Percentiles rank a stretch among this genome's conserved stretches.
Conservation (phyloP, 2,888 invertebrate species). For the Papilio gigon region DNA sequence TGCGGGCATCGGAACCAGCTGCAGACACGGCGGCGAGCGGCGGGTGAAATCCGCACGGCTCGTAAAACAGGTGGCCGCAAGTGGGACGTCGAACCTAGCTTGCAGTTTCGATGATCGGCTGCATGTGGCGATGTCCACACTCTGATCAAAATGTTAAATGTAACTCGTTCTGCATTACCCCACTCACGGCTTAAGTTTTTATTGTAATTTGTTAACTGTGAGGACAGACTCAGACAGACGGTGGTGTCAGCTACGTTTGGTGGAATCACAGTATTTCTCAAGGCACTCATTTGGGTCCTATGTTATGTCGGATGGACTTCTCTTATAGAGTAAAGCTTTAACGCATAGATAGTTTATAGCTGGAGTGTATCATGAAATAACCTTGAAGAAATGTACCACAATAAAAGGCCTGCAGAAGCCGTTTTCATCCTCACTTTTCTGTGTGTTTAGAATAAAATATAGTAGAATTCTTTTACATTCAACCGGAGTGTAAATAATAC, state of each 20-base stretch:
- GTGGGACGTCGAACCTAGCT: slow-evolving; percentile 13
- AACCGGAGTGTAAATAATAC: background rate
- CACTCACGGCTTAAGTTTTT: background rate
- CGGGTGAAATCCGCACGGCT: slow-evolving; percentile 34
- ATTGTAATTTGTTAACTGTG: background rate
- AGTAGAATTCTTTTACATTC: no score
- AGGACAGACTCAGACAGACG: no score
- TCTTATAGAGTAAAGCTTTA: no score
- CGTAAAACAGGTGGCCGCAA: slow-evolving; percentile 26
- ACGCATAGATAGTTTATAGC: no score
- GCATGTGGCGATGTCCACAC: background rate
- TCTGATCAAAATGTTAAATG: background rate
- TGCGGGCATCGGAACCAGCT: slow-evolving; percentile 7
- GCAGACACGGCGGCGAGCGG: slow-evolving; percentile 24
- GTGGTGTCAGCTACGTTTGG: background rate
- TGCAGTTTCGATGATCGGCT: slow-evolving; percentile 19
- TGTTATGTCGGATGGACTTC: background rate
- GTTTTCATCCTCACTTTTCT: no score
- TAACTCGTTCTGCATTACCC: background rate
- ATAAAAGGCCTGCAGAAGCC: background rate
- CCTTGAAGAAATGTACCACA: no score
- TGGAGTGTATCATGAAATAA: no score
- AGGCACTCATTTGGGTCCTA: background rate
- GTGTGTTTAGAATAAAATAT: no score
- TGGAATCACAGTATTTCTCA: background rate